Evolutionary conservation across 2,797 vertebrate species (phyloP), one percentile per base, ranked within the genome.

Genomic region (Gephyroberyx darwinii): DNA sequence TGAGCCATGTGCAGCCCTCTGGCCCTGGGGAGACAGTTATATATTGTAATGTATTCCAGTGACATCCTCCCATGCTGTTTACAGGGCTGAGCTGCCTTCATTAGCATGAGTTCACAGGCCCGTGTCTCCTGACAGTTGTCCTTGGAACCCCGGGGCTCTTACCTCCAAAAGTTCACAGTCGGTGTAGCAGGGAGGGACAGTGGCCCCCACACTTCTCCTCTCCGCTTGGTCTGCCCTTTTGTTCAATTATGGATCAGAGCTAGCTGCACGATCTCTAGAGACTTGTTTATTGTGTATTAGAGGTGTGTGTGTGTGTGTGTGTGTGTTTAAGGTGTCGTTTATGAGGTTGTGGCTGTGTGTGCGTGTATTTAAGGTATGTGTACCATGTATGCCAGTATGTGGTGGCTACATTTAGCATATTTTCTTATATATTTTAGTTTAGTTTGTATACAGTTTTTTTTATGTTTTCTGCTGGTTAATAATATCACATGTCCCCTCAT

Each of bases 21-120:
- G 86, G 92, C 90, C 90, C 90, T 69, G 78, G 85, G 87, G 87
- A 93, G 92, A 93, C 93, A 93, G 92, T 94, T 94, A 94, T 94
- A 92, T 94, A 94, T 95, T 94, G 91, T 94, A 94, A 94, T 94
- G 91, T 94, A 94, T 94, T 93, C 93, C 71, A 79, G 88, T 92
- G 92, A 94, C 93, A 94, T 92, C 91, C 88, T 91, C 86, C 84
- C 91, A 87, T 93, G 91, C 93, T 94, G 93, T 93, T 94, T 94
- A 93, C 91, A 93, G 93, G 87, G 69, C 86, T 83, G 90, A 92
- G 90, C 91, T 92, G 91, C 92, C 91, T 93, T 93, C 93, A 95
- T 95, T 94, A 94, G 92, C 91, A 93, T 90, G 90, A 89, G 92
- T 92, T 93, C 92, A 93, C 89, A 92, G 80, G 90, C 89, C 91